A percentile compares a stretch with the other conserved stretches of the same genome.
phyloP scores from a whole-genome alignment of 2,888 invertebrate species.

The Azorinus chamasolen region DNA sequence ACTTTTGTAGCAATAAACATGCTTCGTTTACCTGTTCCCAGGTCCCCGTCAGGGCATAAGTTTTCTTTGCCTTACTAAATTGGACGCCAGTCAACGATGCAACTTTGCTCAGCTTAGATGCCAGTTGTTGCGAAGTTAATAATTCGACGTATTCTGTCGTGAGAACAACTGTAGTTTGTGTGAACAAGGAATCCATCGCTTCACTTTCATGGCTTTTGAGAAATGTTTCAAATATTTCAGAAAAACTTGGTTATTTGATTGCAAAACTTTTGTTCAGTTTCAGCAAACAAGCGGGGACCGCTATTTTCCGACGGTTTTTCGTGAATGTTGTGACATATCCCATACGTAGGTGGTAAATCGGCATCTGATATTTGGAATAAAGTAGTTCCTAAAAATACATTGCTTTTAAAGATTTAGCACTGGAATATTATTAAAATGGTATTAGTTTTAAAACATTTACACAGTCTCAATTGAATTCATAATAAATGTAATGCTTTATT shows the following conservation, averaged over 20 bases:
- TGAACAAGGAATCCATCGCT: conserved; percentile 42
- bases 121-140: conserved; percentile 14
- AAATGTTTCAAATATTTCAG: neutral
- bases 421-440: too few species aligned
- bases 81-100: conserved; percentile 38
- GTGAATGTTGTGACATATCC: too few species aligned
- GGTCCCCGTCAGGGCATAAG: conserved; percentile 44
- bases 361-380: too few species aligned
- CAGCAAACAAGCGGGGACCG: conserved; percentile 43
- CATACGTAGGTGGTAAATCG: too few species aligned
- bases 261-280: neutral
- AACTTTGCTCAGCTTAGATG: conserved; percentile 47
- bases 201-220: neutral
- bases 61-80: conserved; percentile 43
- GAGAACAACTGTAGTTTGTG: conserved; percentile 45
- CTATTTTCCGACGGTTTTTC: too few species aligned
- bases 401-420: too few species aligned
- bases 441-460: too few species aligned
- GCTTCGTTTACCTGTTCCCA: conserved; percentile 50
- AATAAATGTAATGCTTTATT: too few species aligned
- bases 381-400: too few species aligned
- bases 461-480: too few species aligned
- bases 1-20: conserved; percentile 40
- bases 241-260: neutral
- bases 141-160: conserved; percentile 32